Base-by-base conservation (phyloP, 2,888 invertebrate genomes). In the Macrophya annulata region DNA sequence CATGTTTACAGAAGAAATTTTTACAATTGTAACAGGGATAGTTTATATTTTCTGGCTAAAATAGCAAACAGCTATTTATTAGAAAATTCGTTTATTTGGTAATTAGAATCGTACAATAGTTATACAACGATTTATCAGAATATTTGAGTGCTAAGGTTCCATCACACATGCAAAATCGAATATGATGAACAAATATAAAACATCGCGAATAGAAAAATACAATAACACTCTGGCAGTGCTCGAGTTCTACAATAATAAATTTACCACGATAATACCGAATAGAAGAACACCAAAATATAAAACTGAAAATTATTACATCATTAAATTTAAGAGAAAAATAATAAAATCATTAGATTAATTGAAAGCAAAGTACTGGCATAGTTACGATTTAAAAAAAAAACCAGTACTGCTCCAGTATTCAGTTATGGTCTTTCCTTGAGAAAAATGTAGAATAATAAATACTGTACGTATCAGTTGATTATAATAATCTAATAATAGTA, bases 71-170 rank as follows among this genome's bases (percentile, higher is more conserved):
- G 51, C 17, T 71, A 83, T 84, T 84, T 86, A 81, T 85, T 91
- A 89, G 88, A 91, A 91, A 91, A 90, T 89, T 89, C 85, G 87
- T 91, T 91, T 91, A 91, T 91, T 90, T 88, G 85, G 83, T 88
- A 89, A 87, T 90, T 87, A 88, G 86, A 85, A 85, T 91, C 89
- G 89, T 90, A 90, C 90, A 90, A 89, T 91, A 88, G 87, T 89
- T 86, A 85, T 86, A 87, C 85, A 81, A 59, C 62, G 43, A n/a
- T 85, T 77, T 48, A 68, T 85, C 59, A 51, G 82, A 85, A 82
- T 85, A 72, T 85, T 71, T 85, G 65, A 71, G 71, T 81, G 82
- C 51, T 72, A 43, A 68, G 81, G 62, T 82, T 79, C 55, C 85
- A 82, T 71, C 82, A 71, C 65, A 72, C 45, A 85, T 71, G 62